Percentiles rank a stretch among this genome's conserved stretches.
phyloP scores from a whole-genome alignment of 2,797 vertebrate genomes.

The Sebastolobus alascanus region DNA sequence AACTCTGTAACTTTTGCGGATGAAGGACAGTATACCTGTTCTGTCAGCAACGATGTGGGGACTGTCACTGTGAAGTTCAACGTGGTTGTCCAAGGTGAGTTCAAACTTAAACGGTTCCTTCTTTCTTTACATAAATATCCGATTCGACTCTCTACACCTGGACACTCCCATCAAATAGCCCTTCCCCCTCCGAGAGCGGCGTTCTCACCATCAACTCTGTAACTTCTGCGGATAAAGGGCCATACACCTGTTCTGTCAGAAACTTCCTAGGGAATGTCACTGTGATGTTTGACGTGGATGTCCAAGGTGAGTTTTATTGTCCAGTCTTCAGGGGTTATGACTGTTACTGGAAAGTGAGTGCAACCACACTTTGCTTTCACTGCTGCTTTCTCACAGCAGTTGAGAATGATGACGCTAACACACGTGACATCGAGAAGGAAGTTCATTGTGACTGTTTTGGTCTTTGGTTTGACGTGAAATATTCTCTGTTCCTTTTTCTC shows the following conservation, averaged over 20 bases:
- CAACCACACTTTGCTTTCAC: neutral
- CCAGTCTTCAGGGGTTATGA: neutral
- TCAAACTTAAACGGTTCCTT: too few relatives aligned
- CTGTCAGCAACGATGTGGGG: neutral
- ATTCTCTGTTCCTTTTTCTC: neutral
- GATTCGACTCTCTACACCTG: constrained; percentile 47
- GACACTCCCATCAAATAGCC: neutral
- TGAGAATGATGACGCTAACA: neutral
- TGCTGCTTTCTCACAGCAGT: neutral
- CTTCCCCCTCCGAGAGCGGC: accelerated
- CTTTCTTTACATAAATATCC: too few relatives aligned
- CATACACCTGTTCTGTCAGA: constrained; percentile 34
- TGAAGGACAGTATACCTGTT: constrained; percentile 41
- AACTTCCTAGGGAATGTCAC: neutral
- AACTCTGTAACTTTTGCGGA: neutral
- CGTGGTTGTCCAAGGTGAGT: constrained; percentile 57
- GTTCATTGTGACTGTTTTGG: neutral
- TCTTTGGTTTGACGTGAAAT: neutral
- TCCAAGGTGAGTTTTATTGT: constrained; percentile 54
- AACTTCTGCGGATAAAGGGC: neutral
- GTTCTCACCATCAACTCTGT: constrained; percentile 15
- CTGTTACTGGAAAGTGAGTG: neutral
- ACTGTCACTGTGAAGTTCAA: neutral
- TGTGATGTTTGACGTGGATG: neutral
- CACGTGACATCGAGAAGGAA: accelerated